phyloP scores from a whole-genome alignment of 2,797 vertebrate species.

The Ibycter americanus region DNA sequence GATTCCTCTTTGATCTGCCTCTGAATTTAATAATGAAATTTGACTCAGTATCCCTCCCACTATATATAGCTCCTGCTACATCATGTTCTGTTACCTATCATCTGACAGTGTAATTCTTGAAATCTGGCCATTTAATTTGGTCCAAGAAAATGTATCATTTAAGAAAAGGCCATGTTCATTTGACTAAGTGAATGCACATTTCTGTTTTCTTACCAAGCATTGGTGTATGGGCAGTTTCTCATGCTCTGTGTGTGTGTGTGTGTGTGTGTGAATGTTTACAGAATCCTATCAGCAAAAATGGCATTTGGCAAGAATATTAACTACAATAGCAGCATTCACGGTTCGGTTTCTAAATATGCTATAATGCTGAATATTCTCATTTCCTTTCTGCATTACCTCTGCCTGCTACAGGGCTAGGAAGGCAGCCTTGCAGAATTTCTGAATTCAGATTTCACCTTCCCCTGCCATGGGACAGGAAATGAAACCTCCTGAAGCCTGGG shows the following conservation, averaged over 20 bases:
- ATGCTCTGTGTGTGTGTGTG: not conserved
- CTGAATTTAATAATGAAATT: conserved; percentile 38
- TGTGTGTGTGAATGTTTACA: not conserved
- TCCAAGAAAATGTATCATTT: conserved; percentile 58
- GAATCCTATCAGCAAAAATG: conserved; percentile 14
- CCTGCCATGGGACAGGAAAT: conserved; percentile 64
- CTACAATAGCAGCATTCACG: conserved; percentile 42
- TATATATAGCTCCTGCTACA: conserved; percentile 38
- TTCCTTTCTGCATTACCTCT: conserved; percentile 56
- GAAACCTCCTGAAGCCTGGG: conserved; percentile 46
- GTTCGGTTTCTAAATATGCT: conserved; percentile 11
- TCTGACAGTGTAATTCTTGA: conserved; percentile 61
- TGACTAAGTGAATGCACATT: conserved; percentile 64
- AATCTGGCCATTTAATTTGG: conserved; percentile 61
- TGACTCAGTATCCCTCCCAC: conserved; percentile 32
- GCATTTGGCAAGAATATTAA: conserved; percentile 19
- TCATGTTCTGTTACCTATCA: conserved; percentile 61
- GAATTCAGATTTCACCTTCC: conserved; percentile 62
- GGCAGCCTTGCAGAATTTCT: conserved; percentile 21
- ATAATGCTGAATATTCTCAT: conserved; percentile 52
- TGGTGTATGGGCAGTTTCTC: not conserved
- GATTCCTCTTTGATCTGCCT: conserved; percentile 45
- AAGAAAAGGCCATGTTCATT: conserved; percentile 21
- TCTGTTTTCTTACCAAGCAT: conserved; percentile 33
- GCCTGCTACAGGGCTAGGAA: conserved; percentile 23